Base-by-base conservation (phyloP, 2,797 vertebrate genomes). In the Arrhamphus sclerolepis region DNA sequence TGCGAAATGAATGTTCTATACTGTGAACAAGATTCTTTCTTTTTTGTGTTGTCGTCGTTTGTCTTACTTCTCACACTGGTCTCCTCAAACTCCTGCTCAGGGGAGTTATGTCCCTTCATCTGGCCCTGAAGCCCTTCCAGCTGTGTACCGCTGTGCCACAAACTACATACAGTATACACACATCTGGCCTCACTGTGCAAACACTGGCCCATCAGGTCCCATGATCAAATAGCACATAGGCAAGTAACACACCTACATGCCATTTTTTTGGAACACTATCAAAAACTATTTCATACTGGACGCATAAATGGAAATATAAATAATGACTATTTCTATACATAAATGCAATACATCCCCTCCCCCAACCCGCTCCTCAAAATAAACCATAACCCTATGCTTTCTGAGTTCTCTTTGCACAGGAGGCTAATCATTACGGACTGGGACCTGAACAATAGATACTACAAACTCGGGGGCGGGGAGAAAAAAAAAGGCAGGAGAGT, bases 261-360 rank as follows among this genome's bases (percentile, higher is more conserved):
- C 72, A 85, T 78, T 14, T 19, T 46, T 62, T 81, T 77, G 84
- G 85, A 89, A 85, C 78, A 90, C 79, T 75, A 90, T 80, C 77
- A 79, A 88, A 87, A 89, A 81, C 74, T 42, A 68, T 76, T 80
- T 82, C 77, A 84, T 86, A 89, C 78, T 72, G 59, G 78, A 89
- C 83, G 87, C 73, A 48, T 65, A 81, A 69, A 84, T 88, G 84
- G 70, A 86, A 90, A 87, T 87, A 92, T 93, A 92, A 92, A 93
- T 92, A 88, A 90, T 60, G 71, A 91, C 83, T 81, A 77, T 74
- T 89, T 81, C 81, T 85, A 89, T 89, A 89, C 82, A 66, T 63
- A 67, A 69, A 62, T 53, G 71, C 51, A 18, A 31, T 31, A 13
- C 43, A n/a, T 38, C n/a, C 29, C 46, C 24, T n/a, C 40, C 26